phyloP scores from a whole-genome alignment of 2,888 invertebrate genomes.

The Dinocampus coccinellae region DNA sequence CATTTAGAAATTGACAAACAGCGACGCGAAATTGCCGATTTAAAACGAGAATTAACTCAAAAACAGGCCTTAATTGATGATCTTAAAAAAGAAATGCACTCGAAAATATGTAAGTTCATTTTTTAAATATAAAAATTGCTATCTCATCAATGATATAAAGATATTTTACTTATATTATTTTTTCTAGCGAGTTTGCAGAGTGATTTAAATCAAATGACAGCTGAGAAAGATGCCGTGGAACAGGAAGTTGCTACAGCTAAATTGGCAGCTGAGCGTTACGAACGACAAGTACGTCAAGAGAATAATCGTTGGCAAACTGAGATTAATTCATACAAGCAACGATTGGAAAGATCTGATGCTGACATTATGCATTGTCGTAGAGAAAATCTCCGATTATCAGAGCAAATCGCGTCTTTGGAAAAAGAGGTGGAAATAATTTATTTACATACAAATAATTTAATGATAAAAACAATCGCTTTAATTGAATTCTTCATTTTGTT shows the following conservation, averaged over 20 bases:
- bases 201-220: constrained; percentile 81
- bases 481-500: constrained; percentile 19
- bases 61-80: constrained; percentile 83
- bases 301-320: constrained; percentile 82
- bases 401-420: constrained; percentile 83
- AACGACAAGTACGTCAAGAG: constrained; percentile 83
- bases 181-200: constrained; percentile 82
- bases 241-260: constrained; percentile 83
- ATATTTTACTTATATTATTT: too few species aligned
- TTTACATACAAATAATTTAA: neutral
- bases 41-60: constrained; percentile 83
- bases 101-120: constrained; percentile 76
- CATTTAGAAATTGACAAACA: constrained; percentile 84
- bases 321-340: constrained; percentile 73
- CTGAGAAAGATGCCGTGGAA: constrained; percentile 84
- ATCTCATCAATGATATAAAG: too few species aligned
- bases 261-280: constrained; percentile 75
- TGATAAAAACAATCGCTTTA: neutral
- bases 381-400: constrained; percentile 82
- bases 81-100: constrained; percentile 83
- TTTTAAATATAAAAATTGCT: neutral
- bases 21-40: constrained; percentile 80
- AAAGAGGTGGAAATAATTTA: constrained; percentile 76
- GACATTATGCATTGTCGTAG: constrained; percentile 85
- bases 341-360: constrained; percentile 84